Evolutionary conservation across 1,140 invertebrate genomes (phyloP).

Genomic region (Chironomus tepperi): DNA sequence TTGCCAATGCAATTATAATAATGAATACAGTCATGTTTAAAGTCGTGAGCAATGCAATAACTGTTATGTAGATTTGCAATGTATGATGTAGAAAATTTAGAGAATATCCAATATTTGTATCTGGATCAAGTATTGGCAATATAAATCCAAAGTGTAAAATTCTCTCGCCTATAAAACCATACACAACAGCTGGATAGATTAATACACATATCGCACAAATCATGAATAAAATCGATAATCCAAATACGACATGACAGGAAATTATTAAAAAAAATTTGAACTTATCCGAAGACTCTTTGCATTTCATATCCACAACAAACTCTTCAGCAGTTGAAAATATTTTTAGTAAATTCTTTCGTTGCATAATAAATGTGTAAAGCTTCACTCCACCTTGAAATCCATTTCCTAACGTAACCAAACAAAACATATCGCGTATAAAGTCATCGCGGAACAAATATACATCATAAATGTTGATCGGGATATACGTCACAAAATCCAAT

Average conservation of each 20-base stretch:
- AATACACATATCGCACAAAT: too few relatives aligned
- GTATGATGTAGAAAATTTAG: neutral
- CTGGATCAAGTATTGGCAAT: neutral
- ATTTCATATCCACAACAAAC: neutral
- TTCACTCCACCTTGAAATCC: neutral
- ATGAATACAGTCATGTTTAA: neutral
- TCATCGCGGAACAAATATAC: neutral
- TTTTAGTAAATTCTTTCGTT: neutral
- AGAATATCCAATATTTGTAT: neutral
- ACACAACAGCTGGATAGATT: neutral
- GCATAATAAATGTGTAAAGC: conserved; percentile 13
- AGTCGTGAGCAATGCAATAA: neutral
- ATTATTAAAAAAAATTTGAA: too few relatives aligned
- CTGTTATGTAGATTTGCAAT: neutral
- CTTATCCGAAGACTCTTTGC: neutral
- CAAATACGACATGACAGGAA: too few relatives aligned
- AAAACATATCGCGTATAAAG: neutral
- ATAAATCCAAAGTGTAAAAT: conserved; percentile 7
- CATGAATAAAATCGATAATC: too few relatives aligned
- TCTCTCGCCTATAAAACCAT: neutral
- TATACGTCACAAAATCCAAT: neutral
- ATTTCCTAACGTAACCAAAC: neutral
- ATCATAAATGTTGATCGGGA: neutral
- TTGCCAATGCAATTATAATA: neutral
- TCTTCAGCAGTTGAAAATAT: neutral